Percentiles rank a stretch among this genome's conserved stretches.
These are phyloP conservation scores for Vultur gryphus DNA, from an alignment of 2,797 vertebrate species.

Conservation along the genomic window DNA sequence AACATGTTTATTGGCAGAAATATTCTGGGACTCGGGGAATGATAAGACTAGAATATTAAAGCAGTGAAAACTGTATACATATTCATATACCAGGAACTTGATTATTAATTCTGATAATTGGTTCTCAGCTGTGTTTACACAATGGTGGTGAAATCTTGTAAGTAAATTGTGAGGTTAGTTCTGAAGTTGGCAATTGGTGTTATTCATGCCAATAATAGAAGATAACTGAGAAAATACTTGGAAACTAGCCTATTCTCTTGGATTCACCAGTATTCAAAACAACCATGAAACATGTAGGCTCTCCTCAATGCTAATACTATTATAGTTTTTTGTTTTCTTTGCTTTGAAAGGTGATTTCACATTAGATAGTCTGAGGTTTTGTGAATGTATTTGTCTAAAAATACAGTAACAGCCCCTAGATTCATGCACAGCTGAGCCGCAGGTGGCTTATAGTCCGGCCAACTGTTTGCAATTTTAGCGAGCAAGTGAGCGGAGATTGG, in stretches of 20 bases:
- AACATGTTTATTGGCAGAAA: conserved; percentile 47
- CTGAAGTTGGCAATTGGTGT: conserved; percentile 28
- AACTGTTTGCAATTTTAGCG: background rate
- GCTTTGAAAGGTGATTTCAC: background rate
- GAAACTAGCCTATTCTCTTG: background rate
- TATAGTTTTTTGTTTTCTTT: background rate
- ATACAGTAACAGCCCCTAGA: background rate
- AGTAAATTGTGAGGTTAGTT: conserved; percentile 35
- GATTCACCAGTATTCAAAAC: background rate
- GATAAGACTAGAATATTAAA: conserved; percentile 39
- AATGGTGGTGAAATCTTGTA: background rate
- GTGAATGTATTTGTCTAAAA: background rate
- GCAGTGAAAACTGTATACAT: conserved; percentile 11
- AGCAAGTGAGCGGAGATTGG: background rate
- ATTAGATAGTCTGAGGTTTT: background rate
- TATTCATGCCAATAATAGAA: background rate
- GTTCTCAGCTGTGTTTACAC: conserved; percentile 59
- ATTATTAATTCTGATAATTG: conserved; percentile 49
- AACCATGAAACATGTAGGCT: background rate
- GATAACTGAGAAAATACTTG: background rate
- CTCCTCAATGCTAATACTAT: background rate
- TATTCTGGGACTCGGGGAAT: background rate
- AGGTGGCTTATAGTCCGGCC: conserved; percentile 18
- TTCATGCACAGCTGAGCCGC: conserved; percentile 7
- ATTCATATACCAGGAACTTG: conserved; percentile 44